Base-by-base conservation (phyloP, 2,888 invertebrate genomes). In the Tholera decimalis region DNA sequence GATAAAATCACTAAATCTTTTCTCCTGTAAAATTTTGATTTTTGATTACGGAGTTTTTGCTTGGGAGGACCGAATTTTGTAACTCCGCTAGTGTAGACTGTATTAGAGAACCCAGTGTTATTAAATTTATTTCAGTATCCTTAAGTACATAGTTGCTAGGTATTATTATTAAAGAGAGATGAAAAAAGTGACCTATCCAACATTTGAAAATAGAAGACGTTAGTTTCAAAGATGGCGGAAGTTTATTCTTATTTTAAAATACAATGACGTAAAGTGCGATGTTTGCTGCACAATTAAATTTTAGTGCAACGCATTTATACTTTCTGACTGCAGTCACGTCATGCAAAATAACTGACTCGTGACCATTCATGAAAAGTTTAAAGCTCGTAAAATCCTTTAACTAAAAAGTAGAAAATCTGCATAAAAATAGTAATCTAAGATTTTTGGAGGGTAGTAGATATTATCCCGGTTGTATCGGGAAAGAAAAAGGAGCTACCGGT, bases 231-330 rank as follows among this genome's bases (percentile, higher is more conserved):
- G n/a, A 55, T 30, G 28, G 24, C 9, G 11, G n/a, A n/a, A 30
- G 11, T 18, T 22, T 9, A 39, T 51, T 56, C 28, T 46, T 41
- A 46, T 51, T 70, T 73, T 24, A 56, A 70, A 69, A 18, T 41
- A 50, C 15, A 35, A 41, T 37, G 24, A 47, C 39, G 51, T 28
- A 26, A 46, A 30, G 3, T 39, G 28, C 26, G 18, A 33, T 43
- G 22, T 55, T 72, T 62, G 24, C 53, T 39, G 65, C 73, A 44
- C 37, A 33, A 50, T 73, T 50, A 24, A 39, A 20, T 73, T 69
- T 63, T 51, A 49, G 9, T 39, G 33, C 30, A 54, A 33, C 18
- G 33, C 15, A 46, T 65, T 37, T 46, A 46, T 33, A n/a, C n/a
- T 20, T 37, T 8, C 22, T 35, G 28, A 35, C 39, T 47, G 35